A percentile compares a stretch with the other conserved stretches of the same genome.
Conservation (phyloP, 1,140 invertebrate species). For the Teleogryllus occipitalis region DNA sequence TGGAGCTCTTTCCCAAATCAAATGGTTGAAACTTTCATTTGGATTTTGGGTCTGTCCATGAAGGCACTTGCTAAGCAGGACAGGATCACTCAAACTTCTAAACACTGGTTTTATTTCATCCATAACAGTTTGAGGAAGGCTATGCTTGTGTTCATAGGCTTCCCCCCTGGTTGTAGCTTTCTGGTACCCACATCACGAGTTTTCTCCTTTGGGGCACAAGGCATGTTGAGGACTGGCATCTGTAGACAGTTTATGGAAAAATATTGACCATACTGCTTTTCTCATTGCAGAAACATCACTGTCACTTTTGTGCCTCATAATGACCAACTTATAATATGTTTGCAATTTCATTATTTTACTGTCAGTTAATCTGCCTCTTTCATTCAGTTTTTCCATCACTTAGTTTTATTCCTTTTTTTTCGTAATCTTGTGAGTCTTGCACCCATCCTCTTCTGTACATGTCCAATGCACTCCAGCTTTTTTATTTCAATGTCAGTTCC, state of each 20-base stretch:
- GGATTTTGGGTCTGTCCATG: conserved; percentile 14
- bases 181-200: background rate
- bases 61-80: conserved; percentile 20
- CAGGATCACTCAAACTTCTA: conserved; percentile 7
- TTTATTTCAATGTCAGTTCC: conserved; percentile 7
- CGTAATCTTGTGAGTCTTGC: conserved; percentile 16
- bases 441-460: no score
- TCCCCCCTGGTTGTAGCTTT: background rate
- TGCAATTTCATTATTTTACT: conserved; percentile 13
- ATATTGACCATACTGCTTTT: conserved; percentile 21
- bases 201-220: background rate
- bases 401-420: background rate
- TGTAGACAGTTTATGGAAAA: conserved; percentile 24
- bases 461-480: no score
- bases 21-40: no score
- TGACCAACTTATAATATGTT: conserved; percentile 22
- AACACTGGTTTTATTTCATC: conserved; percentile 23
- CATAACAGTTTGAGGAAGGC: background rate
- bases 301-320: conserved; percentile 17
- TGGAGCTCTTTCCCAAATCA: no score
- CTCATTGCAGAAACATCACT: no score
- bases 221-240: conserved; percentile 24
- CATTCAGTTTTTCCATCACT: background rate
- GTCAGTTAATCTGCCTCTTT: conserved; percentile 18
- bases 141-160: no score